These are phyloP conservation scores for Tetrapedia diversipes DNA, from an alignment of 2,888 invertebrate species.

Conservation along the genomic window DNA sequence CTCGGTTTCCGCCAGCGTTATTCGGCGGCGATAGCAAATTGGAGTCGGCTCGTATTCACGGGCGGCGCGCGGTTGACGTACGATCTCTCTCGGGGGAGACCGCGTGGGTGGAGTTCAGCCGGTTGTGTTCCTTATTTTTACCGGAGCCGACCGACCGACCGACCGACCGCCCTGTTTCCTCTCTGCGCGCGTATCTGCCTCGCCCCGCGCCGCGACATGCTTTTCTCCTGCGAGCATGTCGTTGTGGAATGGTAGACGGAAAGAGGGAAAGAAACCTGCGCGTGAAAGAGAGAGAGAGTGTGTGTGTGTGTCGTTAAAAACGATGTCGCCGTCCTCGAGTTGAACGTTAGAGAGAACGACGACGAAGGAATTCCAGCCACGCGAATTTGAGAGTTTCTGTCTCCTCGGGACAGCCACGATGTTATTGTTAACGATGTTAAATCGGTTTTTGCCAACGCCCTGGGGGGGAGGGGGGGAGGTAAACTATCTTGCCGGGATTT, in stretches of 20 bases:
- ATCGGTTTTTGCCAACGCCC: no score
- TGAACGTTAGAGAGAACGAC: background rate
- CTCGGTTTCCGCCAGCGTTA: slow-evolving; percentile 56
- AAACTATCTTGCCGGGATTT: background rate
- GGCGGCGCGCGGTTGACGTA: slow-evolving; percentile 56
- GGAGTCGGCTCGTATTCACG: slow-evolving; percentile 59
- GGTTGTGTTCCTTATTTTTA: slow-evolving; percentile 65
- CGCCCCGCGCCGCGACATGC: slow-evolving; percentile 10
- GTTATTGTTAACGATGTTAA: slow-evolving; percentile 29
- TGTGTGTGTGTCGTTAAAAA: slow-evolving; percentile 12
- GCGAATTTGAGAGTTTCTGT: slow-evolving; percentile 30
- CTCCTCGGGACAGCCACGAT: background rate
- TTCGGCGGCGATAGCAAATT: slow-evolving; percentile 62
- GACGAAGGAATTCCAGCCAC: slow-evolving; percentile 12
- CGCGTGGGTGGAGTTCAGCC: slow-evolving; percentile 58
- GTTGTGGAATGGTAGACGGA: background rate
- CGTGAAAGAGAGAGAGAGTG: background rate
- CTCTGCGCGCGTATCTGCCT: background rate
- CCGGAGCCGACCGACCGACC: no score
- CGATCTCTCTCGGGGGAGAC: slow-evolving; percentile 59
- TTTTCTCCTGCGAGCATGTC: slow-evolving; percentile 5
- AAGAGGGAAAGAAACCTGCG: background rate
- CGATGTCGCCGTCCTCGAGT: background rate
- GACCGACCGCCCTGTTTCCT: slow-evolving; percentile 43
- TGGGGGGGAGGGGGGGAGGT: no score